Base-by-base conservation (phyloP, 2,888 invertebrate species). In the Bibio marci region DNA sequence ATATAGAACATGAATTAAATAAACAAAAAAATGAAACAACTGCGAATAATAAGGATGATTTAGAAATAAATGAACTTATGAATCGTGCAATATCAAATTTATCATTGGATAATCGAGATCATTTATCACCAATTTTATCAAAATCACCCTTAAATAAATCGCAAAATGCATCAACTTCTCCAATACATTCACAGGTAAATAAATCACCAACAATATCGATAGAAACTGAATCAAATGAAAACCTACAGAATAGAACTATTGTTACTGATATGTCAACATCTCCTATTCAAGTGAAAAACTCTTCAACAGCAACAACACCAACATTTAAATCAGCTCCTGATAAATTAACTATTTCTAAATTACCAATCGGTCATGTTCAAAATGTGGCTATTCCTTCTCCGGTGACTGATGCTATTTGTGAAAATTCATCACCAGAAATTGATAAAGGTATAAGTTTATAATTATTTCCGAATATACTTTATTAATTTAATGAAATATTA, bases 341-440 rank as follows among this genome's bases (percentile, higher is more conserved):
- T 38, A 46, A 45, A 40, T 45, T 45, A 10, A 44, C 45, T 13
- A 28, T 41, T 26, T 30, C 36, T 4, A 46, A 46, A 39, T 48
- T 47, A 12, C 45, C 48, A 15, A 36, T 36, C 15, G 30, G 27
- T n/a, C 11, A 10, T 4, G 10, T 30, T n/a, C n/a, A n/a, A n/a
- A n/a, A n/a, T n/a, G n/a, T n/a, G n/a, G n/a, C n/a, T n/a, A 22
- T 6, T 13, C 14, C 17, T 34, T 25, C 13, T 38, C 17, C 26
- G 17, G 17, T 18, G 35, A n/a, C 39, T 2, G 58, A n/a, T n/a
- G n/a, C n/a, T n/a, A 8, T 22, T 22, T 6, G 22, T 8, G 22
- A 8, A 22, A 6, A 22, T 0, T 75, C 74, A 27, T 75, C 74
- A 1, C 74, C 75, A 1, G 75, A 76, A 50, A 65, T 69, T 27